Base-by-base conservation (phyloP, 1,140 invertebrate species). In the Achroia grisella region DNA sequence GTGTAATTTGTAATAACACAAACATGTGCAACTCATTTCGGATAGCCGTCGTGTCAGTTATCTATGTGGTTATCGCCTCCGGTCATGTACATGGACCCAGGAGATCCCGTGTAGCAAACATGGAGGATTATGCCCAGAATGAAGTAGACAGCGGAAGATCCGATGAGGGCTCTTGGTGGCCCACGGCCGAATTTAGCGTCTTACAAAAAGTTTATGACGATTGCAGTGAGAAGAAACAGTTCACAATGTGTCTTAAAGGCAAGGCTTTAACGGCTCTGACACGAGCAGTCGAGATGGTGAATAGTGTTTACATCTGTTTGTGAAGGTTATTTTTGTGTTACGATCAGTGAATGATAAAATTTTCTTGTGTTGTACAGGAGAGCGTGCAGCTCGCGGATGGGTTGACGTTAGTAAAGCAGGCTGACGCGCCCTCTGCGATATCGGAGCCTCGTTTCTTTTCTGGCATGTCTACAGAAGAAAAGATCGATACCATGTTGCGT, bases 171-270 rank as follows among this genome's bases (percentile, higher is more conserved):
- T 79, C 73, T 12, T 86, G 84, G 86, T 86, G 82, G 86, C 80
- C 82, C 14, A 68, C 81, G 10, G 79, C 87, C 1, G 88, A 89
- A 15, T 86, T 88, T 43, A 62, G 71, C 32, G 72, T 88, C 52
- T 67, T 88, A 57, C 84, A 88, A 48, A 88, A 89, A 63, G 81
- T 90, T 37, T 90, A 89, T 52, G 88, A 89, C 41, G 88, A 89
- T 56, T 90, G 89, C 71, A 88, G 88, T 71, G 74, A 85, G 29
- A 87, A 87, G 40, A 86, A 87, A 56, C 88, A 89, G 59, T 82
- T 90, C 53, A 85, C 88, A 23, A 76, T 75, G 44, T 90, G 89
- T 57, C 73, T 90, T 6, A 90, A 90, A 58, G 85, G 87, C 29
- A 89, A 89, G 62, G 88, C 89, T 11, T 63, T 89, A 13, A 79